phyloP scores from a whole-genome alignment of 2,888 invertebrate genomes.

The Drosophila mettleri region DNA sequence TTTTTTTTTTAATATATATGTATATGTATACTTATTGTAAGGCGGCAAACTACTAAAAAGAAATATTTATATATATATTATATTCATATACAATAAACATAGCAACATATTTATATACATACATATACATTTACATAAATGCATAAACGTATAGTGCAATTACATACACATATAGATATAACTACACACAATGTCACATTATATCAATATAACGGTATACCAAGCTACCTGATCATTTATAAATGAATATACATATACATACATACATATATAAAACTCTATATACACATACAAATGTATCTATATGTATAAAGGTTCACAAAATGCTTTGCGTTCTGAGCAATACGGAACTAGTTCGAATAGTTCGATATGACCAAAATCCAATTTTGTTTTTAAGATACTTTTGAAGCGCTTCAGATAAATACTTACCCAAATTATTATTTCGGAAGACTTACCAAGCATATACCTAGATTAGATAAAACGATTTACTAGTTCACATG shows the following conservation, averaged over 20 bases:
- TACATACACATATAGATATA: conserved; percentile 26
- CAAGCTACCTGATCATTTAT: conserved; percentile 20
- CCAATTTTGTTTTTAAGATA: not conserved
- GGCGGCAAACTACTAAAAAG: conserved; percentile 25
- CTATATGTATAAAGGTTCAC: not conserved
- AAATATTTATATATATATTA: not conserved
- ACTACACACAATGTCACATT: conserved; percentile 14
- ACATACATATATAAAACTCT: too few species aligned
- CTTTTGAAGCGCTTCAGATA: too few species aligned
- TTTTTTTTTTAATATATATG: conserved; percentile 10
- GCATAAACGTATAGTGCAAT: conserved; percentile 31
- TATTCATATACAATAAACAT: conserved; percentile 17
- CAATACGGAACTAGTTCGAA: not conserved
- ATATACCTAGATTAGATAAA: not conserved
- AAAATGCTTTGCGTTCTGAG: not conserved
- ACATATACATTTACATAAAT: conserved; percentile 18
- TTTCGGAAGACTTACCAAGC: not conserved
- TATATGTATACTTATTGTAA: conserved; percentile 11
- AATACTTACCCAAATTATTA: too few species aligned
- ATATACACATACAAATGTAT: too few species aligned
- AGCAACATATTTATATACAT: conserved; percentile 27
- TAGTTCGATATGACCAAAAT: not conserved
- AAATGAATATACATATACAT: not conserved
- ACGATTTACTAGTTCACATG: too few species aligned
- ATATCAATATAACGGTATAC: conserved; percentile 24